Percentiles rank a stretch among this genome's conserved stretches.
phyloP scores from a whole-genome alignment of 2,797 vertebrate genomes.

The Antrozous pallidus region DNA sequence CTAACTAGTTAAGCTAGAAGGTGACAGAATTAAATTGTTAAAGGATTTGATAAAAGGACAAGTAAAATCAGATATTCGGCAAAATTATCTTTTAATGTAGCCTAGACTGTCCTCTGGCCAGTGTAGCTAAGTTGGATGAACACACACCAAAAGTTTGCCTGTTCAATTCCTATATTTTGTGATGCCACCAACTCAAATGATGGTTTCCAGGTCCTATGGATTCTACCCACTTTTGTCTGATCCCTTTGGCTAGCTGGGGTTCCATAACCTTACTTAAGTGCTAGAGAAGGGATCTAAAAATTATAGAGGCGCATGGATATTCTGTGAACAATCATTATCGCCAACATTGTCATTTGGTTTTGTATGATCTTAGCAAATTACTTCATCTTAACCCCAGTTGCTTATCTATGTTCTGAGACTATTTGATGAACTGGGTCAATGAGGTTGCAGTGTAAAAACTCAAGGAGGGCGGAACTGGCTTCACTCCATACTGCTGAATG shows the following conservation, averaged over 20 bases:
- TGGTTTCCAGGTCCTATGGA: not conserved
- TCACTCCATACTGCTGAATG: not conserved
- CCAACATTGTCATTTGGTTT: not conserved
- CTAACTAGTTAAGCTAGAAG: no score
- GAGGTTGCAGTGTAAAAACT: not conserved
- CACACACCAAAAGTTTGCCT: no score
- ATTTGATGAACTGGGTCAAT: not conserved
- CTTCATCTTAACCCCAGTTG: no score
- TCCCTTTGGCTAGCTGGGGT: not conserved
- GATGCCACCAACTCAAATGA: not conserved
- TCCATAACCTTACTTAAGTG: not conserved
- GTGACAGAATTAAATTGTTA: no score
- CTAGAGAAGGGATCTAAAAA: not conserved
- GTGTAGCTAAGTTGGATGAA: no score
- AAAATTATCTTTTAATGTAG: no score
- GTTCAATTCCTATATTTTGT: not conserved
- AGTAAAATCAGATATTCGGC: no score
- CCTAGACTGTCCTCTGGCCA: no score
- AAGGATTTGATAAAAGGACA: no score
- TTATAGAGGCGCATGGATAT: not conserved
- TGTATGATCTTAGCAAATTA: not conserved
- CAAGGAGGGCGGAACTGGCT: not conserved
- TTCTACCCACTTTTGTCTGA: not conserved
- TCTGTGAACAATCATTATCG: not conserved
- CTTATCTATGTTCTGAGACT: not conserved